phyloP scores from a whole-genome alignment of 35 echinoderm and acorn worm species.

The Antedon bifida region DNA sequence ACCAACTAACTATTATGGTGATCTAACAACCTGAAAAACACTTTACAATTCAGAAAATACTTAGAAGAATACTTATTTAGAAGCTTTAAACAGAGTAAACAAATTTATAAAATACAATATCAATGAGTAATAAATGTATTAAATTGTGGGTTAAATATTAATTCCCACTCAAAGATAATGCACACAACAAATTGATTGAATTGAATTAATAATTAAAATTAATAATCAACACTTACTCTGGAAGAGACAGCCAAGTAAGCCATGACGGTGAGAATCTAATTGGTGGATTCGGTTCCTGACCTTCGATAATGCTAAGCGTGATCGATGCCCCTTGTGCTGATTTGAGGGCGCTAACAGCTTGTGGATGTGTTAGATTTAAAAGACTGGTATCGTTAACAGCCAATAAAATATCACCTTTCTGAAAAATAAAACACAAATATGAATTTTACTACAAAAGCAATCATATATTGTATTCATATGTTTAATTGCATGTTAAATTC shows the following conservation, averaged over 20 bases:
- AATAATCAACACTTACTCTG: slow-evolving; percentile 86
- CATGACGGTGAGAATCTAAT: slow-evolving; percentile 67
- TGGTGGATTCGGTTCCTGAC: slow-evolving; percentile 19
- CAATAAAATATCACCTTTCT: slow-evolving; percentile 84
- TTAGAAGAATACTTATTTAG: too few relatives aligned
- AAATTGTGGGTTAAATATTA: too few relatives aligned
- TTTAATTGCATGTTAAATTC: too few relatives aligned
- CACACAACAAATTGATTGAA: too few relatives aligned
- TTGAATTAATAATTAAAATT: too few relatives aligned
- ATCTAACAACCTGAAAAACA: too few relatives aligned
- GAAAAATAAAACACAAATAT: slow-evolving; percentile 1
- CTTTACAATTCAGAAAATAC: too few relatives aligned
- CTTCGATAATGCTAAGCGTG: slow-evolving; percentile 66
- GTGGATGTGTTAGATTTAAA: slow-evolving; percentile 66
- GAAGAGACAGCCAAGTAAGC: slow-evolving; percentile 84
- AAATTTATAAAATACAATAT: too few relatives aligned
- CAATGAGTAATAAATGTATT: too few relatives aligned
- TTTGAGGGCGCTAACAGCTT: slow-evolving; percentile 85
- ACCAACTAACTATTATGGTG: too few relatives aligned
- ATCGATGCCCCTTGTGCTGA: slow-evolving; percentile 40
- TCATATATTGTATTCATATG: not conserved
- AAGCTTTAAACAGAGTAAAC: too few relatives aligned
- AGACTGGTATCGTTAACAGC: slow-evolving; percentile 72
- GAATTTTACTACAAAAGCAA: not conserved
- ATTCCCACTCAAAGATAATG: too few relatives aligned